Conservation (phyloP, 2,797 vertebrate genomes). For the Morelia viridis region DNA sequence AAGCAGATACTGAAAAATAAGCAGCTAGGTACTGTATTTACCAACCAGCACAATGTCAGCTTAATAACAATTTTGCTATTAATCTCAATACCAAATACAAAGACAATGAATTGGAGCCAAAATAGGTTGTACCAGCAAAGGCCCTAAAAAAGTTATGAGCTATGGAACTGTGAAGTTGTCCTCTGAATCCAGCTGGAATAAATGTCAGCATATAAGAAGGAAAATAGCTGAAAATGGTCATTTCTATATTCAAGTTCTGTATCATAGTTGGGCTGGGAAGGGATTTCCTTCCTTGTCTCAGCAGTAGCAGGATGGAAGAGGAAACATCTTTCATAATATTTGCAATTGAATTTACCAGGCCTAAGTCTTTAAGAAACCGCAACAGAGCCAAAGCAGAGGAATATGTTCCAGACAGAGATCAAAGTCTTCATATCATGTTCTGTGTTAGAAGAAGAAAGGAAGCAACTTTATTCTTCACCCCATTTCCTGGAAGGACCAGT, state of each 20-base stretch:
- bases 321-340: not conserved
- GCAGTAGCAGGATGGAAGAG: not conserved
- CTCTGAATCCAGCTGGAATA: not conserved
- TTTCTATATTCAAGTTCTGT: not conserved
- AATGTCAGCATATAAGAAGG: too few relatives aligned
- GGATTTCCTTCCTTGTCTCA: not conserved
- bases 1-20: not conserved
- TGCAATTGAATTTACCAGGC: not conserved
- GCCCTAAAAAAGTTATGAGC: not conserved
- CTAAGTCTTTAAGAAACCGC: not conserved
- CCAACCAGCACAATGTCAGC: not conserved
- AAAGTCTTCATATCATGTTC: not conserved
- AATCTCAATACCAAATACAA: not conserved
- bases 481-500: not conserved
- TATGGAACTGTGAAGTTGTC: not conserved
- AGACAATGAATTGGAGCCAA: not conserved
- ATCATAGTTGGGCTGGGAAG: not conserved
- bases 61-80: not conserved
- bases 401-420: not conserved
- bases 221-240: not conserved
- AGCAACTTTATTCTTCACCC: not conserved
- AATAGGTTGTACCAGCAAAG: not conserved
- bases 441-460: not conserved
- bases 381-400: not conserved
- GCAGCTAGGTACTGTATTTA: not conserved